These are phyloP conservation scores for Cosmia trapezina DNA, from an alignment of 2,888 invertebrate genomes.

Conservation along the genomic window DNA sequence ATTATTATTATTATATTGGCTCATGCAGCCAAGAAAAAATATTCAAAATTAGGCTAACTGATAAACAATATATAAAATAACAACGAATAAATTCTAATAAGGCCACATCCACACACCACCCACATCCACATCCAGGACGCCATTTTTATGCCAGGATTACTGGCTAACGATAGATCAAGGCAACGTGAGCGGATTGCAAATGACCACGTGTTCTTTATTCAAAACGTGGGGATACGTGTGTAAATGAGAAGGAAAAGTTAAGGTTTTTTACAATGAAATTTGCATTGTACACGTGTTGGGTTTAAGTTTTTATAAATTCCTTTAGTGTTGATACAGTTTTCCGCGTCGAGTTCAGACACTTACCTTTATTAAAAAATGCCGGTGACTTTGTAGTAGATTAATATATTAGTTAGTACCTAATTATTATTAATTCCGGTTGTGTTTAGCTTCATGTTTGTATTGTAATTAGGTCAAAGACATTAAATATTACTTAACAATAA, in stretches of 20 bases:
- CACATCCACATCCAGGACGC: constrained; percentile 1
- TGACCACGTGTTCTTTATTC: constrained; percentile 26
- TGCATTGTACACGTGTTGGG: not conserved
- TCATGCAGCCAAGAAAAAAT: too few species aligned
- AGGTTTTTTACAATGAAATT: too few species aligned
- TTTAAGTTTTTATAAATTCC: not conserved
- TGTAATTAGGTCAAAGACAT: too few species aligned
- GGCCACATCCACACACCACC: too few species aligned
- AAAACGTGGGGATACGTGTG: constrained; percentile 16
- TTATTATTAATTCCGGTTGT: not conserved
- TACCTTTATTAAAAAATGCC: not conserved
- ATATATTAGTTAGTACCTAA: not conserved
- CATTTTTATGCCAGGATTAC: constrained; percentile 43
- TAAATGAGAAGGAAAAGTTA: too few species aligned
- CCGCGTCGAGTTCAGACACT: not conserved
- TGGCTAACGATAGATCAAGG: constrained; percentile 23
- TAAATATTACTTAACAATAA: too few species aligned
- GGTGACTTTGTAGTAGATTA: not conserved
- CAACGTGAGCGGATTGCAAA: constrained; percentile 45
- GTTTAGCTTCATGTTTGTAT: not conserved
- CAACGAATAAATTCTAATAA: constrained; percentile 19
- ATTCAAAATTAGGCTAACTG: too few species aligned
- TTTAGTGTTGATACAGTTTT: not conserved
- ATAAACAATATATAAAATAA: too few species aligned
- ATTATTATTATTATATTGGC: too few species aligned